A percentile compares a stretch with the other conserved stretches of the same genome.
Conservation (phyloP, 2,113 vertebrate genomes). For the Rhynchomys soricoides region DNA sequence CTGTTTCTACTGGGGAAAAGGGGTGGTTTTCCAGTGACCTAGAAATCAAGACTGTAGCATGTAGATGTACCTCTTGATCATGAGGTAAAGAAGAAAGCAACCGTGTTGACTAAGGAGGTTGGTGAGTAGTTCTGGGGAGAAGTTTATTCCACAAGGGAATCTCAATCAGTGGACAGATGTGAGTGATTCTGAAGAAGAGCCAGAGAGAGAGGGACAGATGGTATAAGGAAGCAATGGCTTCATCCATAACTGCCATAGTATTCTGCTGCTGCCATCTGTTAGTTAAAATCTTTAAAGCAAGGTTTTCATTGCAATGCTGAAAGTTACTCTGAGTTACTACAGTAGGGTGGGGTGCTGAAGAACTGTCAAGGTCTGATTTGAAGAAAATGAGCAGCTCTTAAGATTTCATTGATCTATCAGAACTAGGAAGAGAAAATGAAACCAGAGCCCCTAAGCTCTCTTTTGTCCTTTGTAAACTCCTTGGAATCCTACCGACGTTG, state of each 20-base stretch:
- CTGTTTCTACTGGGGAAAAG: background rate
- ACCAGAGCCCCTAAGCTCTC: background rate
- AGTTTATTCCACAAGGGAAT: background rate
- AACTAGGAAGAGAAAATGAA: slow-evolving; percentile 31
- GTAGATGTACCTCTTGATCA: background rate
- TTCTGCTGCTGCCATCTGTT: background rate
- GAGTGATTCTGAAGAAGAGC: background rate
- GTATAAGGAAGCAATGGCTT: background rate
- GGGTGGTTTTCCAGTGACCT: background rate
- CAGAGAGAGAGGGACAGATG: background rate
- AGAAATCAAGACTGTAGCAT: background rate
- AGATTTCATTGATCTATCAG: slow-evolving; percentile 3
- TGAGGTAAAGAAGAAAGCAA: background rate
- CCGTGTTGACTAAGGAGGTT: background rate
- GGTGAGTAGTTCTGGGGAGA: background rate
- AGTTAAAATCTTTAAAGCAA: slow-evolving; percentile 35
- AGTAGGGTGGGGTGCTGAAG: background rate
- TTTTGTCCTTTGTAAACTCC: background rate
- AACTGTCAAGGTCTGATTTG: background rate
- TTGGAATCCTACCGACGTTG: background rate
- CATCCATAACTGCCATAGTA: background rate
- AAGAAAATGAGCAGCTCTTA: background rate
- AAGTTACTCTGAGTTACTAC: slow-evolving; percentile 2
- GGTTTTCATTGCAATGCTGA: background rate
- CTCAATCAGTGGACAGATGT: background rate